phyloP scores from a whole-genome alignment of 2,113 vertebrate species.

The Paramisgurnus dabryanus region DNA sequence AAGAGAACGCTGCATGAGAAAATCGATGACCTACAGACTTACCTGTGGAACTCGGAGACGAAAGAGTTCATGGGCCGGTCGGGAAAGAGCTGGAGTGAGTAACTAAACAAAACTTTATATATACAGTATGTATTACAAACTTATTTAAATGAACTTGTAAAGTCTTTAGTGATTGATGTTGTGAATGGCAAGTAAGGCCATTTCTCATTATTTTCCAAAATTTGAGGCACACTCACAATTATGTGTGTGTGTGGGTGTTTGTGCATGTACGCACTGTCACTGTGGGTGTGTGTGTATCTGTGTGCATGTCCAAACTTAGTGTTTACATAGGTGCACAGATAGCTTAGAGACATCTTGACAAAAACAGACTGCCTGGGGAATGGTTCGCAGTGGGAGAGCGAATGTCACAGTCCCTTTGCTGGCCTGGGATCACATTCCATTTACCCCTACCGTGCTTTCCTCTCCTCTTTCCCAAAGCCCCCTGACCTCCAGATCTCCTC shows the following conservation, averaged over 20 bases:
- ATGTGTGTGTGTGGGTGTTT: slow-evolving; percentile 48
- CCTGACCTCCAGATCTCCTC: slow-evolving; percentile 62
- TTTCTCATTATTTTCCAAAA: slow-evolving; percentile 26
- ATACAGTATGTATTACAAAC: background rate
- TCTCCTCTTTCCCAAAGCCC: slow-evolving; percentile 75
- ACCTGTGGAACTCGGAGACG: slow-evolving; percentile 93
- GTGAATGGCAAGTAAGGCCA: slow-evolving; percentile 28
- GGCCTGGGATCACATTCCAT: slow-evolving; percentile 78
- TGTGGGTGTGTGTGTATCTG: slow-evolving; percentile 58
- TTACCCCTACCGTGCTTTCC: slow-evolving; percentile 70
- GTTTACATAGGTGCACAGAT: slow-evolving; percentile 82
- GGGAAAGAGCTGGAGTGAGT: slow-evolving; percentile 96
- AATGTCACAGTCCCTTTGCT: slow-evolving; percentile 68
- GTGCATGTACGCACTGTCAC: slow-evolving; percentile 39
- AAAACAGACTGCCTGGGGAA: slow-evolving; percentile 83
- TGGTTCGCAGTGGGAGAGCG: slow-evolving; percentile 66
- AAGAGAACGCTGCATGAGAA: slow-evolving; percentile 80
- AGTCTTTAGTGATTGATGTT: slow-evolving; percentile 32
- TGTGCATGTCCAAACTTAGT: slow-evolving; percentile 60
- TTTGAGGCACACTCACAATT: too few relatives aligned
- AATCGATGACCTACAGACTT: slow-evolving; percentile 80
- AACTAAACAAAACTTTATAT: slow-evolving; percentile 26
- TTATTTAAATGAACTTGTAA: too few relatives aligned
- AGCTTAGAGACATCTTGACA: slow-evolving; percentile 72
- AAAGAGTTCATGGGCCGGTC: slow-evolving; percentile 91